Evolutionary conservation across 2,797 vertebrate species (phyloP).

Genomic region (Alca torda): DNA sequence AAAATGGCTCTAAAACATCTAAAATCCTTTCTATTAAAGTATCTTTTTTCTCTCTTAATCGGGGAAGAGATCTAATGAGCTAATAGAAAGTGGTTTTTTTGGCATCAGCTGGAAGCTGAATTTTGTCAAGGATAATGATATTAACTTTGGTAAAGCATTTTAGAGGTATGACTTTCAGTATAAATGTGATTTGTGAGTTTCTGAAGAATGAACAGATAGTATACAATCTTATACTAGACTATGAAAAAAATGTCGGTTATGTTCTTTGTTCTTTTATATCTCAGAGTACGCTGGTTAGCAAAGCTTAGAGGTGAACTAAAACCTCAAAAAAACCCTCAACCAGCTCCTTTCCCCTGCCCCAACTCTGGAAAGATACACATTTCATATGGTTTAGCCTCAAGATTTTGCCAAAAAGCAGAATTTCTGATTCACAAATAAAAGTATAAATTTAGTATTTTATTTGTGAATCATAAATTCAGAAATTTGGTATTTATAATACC

Average conservation of each 20-base stretch:
- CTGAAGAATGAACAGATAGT: background rate
- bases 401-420: background rate
- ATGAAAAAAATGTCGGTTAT: background rate
- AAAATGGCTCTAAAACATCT: background rate
- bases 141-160: background rate
- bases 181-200: background rate
- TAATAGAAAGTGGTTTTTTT: background rate
- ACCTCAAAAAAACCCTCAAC: background rate
- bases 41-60: background rate
- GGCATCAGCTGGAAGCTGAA: background rate
- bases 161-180: background rate
- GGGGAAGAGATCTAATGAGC: background rate
- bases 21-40: background rate
- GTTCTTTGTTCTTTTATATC: background rate
- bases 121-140: background rate
- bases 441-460: background rate
- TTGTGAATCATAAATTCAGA: too few species aligned
- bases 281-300: background rate
- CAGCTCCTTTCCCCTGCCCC: background rate
- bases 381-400: background rate
- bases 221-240: background rate
- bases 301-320: background rate
- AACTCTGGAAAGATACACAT: rapidly evolving
- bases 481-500: background rate
- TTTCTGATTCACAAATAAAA: background rate